Percentiles rank a stretch among this genome's conserved stretches.
phyloP scores from a whole-genome alignment of 37 sponge, comb jelly and placozoan species.

The Chondrosia reniformis region DNA sequence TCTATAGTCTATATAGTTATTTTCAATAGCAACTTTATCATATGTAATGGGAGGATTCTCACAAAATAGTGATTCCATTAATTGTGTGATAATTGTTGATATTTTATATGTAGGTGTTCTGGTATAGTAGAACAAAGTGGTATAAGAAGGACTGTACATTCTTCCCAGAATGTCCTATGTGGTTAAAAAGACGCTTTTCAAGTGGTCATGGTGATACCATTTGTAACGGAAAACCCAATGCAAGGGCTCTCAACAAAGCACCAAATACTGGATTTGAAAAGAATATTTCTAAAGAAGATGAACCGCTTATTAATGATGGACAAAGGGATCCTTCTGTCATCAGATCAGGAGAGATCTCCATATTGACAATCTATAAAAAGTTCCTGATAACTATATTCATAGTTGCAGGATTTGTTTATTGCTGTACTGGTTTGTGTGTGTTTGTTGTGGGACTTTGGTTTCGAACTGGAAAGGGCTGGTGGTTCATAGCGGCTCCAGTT shows the following conservation, averaged over 20 bases:
- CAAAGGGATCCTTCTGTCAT: background rate
- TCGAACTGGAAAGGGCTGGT: background rate
- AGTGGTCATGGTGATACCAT: background rate
- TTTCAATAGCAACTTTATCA: too few species aligned
- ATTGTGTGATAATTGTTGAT: background rate
- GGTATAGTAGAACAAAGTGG: slow-evolving; percentile 30
- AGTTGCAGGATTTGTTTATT: background rate
- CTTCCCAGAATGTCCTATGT: too few species aligned
- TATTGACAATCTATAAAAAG: background rate
- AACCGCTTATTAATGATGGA: background rate
- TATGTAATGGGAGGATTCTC: too few species aligned
- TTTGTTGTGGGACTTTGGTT: background rate
- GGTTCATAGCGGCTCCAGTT: background rate
- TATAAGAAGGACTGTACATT: background rate
- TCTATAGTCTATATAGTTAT: too few species aligned
- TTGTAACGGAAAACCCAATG: background rate
- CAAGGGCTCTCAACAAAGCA: background rate
- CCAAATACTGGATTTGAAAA: background rate
- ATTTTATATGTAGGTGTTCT: slow-evolving; percentile 7
- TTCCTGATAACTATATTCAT: background rate
- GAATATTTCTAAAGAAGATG: background rate
- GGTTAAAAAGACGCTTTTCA: background rate
- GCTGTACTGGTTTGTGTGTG: background rate
- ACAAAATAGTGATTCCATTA: too few species aligned
- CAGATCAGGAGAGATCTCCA: background rate